Percentiles rank a stretch among this genome's conserved stretches.
These are phyloP conservation scores for Zalophus californianus DNA, from an alignment of 2,797 vertebrate species.

Conservation along the genomic window DNA sequence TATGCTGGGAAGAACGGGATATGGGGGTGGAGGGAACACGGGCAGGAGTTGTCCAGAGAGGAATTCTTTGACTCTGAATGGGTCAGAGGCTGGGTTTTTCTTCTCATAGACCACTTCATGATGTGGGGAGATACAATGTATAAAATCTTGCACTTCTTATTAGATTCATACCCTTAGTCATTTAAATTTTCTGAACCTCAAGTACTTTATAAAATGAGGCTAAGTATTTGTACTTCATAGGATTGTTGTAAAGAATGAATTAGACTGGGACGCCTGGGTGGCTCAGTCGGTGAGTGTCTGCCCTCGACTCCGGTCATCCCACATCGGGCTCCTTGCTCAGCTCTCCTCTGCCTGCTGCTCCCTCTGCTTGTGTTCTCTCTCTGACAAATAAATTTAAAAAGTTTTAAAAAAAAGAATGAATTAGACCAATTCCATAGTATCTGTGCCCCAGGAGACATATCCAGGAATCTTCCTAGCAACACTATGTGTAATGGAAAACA, in stretches of 20 bases:
- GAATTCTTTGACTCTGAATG: not conserved
- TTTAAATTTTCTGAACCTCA: not conserved
- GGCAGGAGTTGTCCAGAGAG: not conserved
- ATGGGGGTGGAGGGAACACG: rapidly evolving
- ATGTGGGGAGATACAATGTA: not conserved
- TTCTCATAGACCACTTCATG: not conserved
- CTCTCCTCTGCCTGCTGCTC: too few relatives aligned
- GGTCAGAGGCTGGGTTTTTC: not conserved
- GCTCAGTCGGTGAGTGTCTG: not conserved
- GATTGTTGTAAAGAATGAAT: not conserved
- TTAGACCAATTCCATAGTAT: not conserved
- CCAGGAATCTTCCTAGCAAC: not conserved
- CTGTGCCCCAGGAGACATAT: not conserved
- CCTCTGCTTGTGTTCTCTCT: too few relatives aligned
- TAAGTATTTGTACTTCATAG: not conserved
- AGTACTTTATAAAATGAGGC: not conserved
- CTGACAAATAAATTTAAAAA: too few relatives aligned
- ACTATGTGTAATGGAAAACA: not conserved
- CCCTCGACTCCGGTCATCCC: not conserved
- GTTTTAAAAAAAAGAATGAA: not conserved
- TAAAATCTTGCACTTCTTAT: not conserved
- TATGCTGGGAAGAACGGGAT: not conserved
- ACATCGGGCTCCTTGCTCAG: too few relatives aligned
- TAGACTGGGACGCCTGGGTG: not conserved
- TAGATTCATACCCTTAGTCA: not conserved